Base-by-base conservation (phyloP, 2,113 vertebrate genomes). In the Hydrochoerus hydrochaeris region DNA sequence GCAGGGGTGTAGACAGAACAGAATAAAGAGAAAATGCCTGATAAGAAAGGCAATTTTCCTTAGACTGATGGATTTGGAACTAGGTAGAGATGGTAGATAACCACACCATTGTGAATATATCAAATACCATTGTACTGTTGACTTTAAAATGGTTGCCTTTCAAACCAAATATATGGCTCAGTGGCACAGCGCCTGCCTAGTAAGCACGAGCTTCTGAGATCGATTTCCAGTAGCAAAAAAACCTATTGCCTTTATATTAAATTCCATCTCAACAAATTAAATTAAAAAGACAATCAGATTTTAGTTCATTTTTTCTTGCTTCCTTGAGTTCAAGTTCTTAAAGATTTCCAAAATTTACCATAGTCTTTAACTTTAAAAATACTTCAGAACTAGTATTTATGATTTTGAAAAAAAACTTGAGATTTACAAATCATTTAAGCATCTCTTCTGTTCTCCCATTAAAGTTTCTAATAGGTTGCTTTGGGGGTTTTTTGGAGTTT, bases 241-340 rank as follows among this genome's bases (percentile, higher is more conserved):
- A 52, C 46, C 7, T 46, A 46, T 35, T 19, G 35, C 67, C 67
- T 84, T 84, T 63, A 81, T n/a, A n/a, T 49, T 52, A 81, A 67
- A 67, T 67, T 67, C 65, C 14, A 67, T 17, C 52, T 94, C 35
- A 60, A 91, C n/a, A 41, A 49, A 46, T 77, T 22, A 78, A 60
- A 69, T 46, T 46, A 46, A 46, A 46, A 84, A 77, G 41, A 73
- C 49, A 57, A 14, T 71, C 60, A 85, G 63, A 26, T 73, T 85
- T 81, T 63, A 85, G 20, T 38, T 91, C 16, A 88, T 3, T 26
- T 54, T 92, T 80, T 24, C 46, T 6, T 65, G 44, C 49, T 85
- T 94, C 81, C 14, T 67, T 67, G 32, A 80, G 58, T 88, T 81
- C 20, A 32, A 95, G 38, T 92, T 81, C 24, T 71, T 57, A 91